These are phyloP conservation scores for Physeter macrocephalus DNA, from an alignment of 2,113 vertebrate genomes.

Conservation along the genomic window DNA sequence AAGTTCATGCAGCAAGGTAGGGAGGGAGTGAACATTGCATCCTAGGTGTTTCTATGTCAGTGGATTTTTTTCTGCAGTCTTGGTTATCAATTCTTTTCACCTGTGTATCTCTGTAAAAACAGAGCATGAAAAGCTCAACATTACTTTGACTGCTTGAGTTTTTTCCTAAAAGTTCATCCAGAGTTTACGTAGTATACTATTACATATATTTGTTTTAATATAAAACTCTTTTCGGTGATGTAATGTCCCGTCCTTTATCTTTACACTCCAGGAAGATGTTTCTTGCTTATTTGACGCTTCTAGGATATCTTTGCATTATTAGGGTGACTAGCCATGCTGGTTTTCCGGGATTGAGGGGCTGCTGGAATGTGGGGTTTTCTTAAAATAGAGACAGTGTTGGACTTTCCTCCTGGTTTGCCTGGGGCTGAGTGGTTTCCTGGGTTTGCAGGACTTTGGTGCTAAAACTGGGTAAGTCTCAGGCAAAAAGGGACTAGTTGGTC, in stretches of 20 bases:
- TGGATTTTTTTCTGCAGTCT: background rate
- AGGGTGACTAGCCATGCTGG: background rate
- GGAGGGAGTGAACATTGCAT: accelerated
- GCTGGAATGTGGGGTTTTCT: background rate
- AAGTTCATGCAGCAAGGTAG: background rate
- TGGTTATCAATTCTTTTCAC: background rate
- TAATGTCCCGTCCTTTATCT: background rate
- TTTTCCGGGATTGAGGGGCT: background rate
- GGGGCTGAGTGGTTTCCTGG: background rate
- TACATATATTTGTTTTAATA: slow-evolving; percentile 8
- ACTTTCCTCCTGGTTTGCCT: background rate
- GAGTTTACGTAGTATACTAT: slow-evolving; percentile 22
- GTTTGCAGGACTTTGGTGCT: background rate
- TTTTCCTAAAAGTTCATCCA: slow-evolving; percentile 3
- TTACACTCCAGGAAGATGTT: background rate
- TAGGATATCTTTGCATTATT: background rate
- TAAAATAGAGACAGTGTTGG: background rate
- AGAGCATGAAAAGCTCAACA: background rate
- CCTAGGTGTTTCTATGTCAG: background rate
- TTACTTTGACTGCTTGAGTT: background rate
- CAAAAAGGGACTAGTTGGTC: background rate
- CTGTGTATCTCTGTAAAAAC: background rate
- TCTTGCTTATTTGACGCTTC: slow-evolving; percentile 35
- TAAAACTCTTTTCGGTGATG: background rate
- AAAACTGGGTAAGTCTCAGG: background rate